A percentile compares a stretch with the other conserved stretches of the same genome.
phyloP scores from a whole-genome alignment of 2,888 invertebrate genomes.

The Drosophila bunnanda region DNA sequence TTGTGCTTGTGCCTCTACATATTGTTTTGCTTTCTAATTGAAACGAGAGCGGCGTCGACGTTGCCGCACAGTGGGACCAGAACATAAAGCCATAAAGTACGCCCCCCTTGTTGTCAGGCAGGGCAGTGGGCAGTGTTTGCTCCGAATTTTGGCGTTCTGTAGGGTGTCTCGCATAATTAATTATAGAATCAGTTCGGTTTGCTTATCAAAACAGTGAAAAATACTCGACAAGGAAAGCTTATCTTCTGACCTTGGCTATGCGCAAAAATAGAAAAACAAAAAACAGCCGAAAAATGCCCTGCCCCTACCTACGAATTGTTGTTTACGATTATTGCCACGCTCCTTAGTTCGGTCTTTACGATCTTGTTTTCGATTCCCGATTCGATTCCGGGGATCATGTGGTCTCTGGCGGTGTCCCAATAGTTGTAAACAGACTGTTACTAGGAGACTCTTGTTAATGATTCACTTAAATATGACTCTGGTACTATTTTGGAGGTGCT shows the following conservation, averaged over 20 bases:
- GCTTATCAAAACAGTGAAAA: conserved; percentile 46
- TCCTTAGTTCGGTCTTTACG: conserved; percentile 35
- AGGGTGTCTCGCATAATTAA: conserved; percentile 31
- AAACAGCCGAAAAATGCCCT: conserved; percentile 35
- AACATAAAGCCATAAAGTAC: not conserved
- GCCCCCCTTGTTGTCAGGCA: conserved; percentile 43
- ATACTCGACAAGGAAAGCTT: conserved; percentile 43
- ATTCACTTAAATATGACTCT: conserved; percentile 51
- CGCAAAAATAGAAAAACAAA: conserved; percentile 41
- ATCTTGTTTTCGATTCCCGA: conserved; percentile 38
- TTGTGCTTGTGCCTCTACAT: conserved; percentile 28
- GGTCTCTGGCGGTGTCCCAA: conserved; percentile 15
- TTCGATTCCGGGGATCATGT: conserved; percentile 34
- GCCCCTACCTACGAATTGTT: conserved; percentile 24
- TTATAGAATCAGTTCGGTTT: conserved; percentile 31
- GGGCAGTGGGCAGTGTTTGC: conserved; percentile 19
- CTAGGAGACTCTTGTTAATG: conserved; percentile 57
- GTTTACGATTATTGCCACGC: conserved; percentile 47
- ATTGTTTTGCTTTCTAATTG: conserved; percentile 58
- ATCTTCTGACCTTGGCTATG: conserved; percentile 57
- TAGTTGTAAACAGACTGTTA: conserved; percentile 47
- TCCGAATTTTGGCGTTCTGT: conserved; percentile 6
- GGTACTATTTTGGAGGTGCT: conserved; percentile 49
- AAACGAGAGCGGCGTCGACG: conserved; percentile 49
- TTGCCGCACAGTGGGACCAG: conserved; percentile 59